A percentile compares a stretch with the other conserved stretches of the same genome.
Evolutionary conservation across 1,140 invertebrate genomes (phyloP).

Genomic region (Drosophila yakuba): DNA sequence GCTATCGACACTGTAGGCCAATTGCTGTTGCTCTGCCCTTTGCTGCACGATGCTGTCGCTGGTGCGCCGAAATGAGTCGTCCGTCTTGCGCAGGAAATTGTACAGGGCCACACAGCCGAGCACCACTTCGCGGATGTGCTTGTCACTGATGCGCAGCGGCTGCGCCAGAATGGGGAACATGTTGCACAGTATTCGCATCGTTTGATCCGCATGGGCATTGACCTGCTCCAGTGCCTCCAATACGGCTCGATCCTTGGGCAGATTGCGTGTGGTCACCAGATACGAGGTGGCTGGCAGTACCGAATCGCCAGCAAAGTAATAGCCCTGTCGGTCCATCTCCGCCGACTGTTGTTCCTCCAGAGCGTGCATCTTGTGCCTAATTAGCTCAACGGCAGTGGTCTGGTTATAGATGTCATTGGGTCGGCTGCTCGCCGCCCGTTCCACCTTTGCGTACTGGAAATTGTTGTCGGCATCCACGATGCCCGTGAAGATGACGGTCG

Average conservation of each 20-base stretch:
- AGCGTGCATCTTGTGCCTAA: constrained; percentile 69
- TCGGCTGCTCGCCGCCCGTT: constrained; percentile 65
- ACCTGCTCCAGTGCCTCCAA: constrained; percentile 58
- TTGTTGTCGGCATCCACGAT: constrained; percentile 80
- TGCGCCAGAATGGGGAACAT: constrained; percentile 78
- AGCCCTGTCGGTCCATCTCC: constrained; percentile 51
- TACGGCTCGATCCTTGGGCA: constrained; percentile 59
- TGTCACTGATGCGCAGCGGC: constrained; percentile 71
- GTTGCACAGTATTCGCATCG: constrained; percentile 78
- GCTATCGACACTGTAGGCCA: constrained; percentile 47
- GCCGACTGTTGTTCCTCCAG: constrained; percentile 56
- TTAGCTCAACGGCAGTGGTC: constrained; percentile 72
- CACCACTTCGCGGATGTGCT: constrained; percentile 77
- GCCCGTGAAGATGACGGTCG: constrained; percentile 77
- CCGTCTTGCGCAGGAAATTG: constrained; percentile 82
- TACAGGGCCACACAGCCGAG: constrained; percentile 78
- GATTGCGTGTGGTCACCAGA: constrained; percentile 64
- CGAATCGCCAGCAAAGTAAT: constrained; percentile 71
- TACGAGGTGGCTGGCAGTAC: constrained; percentile 70
- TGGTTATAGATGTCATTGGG: constrained; percentile 78
- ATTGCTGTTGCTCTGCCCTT: constrained; percentile 55
- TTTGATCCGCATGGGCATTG: constrained; percentile 74
- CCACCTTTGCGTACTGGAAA: constrained; percentile 77
- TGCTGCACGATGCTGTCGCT: constrained; percentile 77
- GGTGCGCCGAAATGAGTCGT: constrained; percentile 69